Evolutionary conservation across 1,140 invertebrate genomes (phyloP).

Genomic region (Uloborus diversus): DNA sequence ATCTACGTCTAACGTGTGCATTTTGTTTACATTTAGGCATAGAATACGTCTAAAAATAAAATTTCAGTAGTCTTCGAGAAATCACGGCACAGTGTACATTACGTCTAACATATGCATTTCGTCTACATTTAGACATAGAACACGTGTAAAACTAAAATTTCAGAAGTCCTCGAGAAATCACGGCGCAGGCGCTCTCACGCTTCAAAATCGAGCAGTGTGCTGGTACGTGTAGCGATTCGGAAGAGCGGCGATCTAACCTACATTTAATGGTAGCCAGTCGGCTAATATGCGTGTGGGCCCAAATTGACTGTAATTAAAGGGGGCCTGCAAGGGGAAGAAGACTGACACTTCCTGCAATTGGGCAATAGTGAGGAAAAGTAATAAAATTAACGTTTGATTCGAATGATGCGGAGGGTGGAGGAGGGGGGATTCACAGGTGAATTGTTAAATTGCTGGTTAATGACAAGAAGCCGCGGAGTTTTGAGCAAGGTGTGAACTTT

Average conservation of each 20-base stretch:
- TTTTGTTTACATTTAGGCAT: no score
- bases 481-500: conserved; percentile 29
- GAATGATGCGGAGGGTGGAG: conserved; percentile 9
- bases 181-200: no score
- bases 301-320: conserved; percentile 37
- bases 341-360: conserved; percentile 51
- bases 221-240: conserved; percentile 12
- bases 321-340: neutral
- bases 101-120: no score
- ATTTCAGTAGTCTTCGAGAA: no score
- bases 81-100: no score
- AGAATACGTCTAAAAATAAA: no score
- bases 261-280: conserved; percentile 38
- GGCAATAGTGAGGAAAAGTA: conserved; percentile 49
- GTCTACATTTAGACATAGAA: no score
- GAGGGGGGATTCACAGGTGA: conserved; percentile 37
- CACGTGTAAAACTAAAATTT: no score
- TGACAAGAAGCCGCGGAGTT: conserved; percentile 20
- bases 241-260: conserved; percentile 45
- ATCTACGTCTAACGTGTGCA: no score
- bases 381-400: conserved; percentile 48
- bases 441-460: conserved; percentile 52
- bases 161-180: no score
- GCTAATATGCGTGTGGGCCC: conserved; percentile 42
- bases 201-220: no score